Evolutionary conservation across 2,113 vertebrate species (phyloP).

Genomic region (Leucopsar rothschildi): DNA sequence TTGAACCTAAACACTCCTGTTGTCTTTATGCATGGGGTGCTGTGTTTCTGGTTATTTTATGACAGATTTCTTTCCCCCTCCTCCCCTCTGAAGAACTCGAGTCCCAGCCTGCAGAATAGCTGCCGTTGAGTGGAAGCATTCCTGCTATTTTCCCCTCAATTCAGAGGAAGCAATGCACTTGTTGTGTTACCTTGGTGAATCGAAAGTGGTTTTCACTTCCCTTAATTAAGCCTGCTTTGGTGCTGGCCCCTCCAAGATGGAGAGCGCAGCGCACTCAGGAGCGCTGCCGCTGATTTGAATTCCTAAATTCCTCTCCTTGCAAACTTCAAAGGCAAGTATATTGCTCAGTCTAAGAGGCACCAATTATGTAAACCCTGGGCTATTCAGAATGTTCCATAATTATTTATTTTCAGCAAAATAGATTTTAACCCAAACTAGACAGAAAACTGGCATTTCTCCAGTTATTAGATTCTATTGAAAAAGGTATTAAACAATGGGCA

Average conservation of each 20-base stretch:
- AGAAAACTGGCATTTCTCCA: constrained; percentile 70
- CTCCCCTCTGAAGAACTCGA: neutral
- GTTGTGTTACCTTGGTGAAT: constrained; percentile 66
- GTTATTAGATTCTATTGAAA: constrained; percentile 71
- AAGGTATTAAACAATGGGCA: constrained; percentile 70
- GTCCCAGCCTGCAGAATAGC: constrained; percentile 37
- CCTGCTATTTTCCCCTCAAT: constrained; percentile 35
- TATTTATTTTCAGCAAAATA: constrained; percentile 68
- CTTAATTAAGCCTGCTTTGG: constrained; percentile 60
- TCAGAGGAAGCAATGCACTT: constrained; percentile 66
- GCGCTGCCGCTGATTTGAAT: constrained; percentile 29
- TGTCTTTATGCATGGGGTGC: constrained; percentile 10
- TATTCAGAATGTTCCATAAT: constrained; percentile 60
- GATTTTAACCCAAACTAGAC: constrained; percentile 61
- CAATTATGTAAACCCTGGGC: constrained; percentile 58
- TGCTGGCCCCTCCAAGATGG: constrained; percentile 29
- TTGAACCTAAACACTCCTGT: constrained; percentile 68
- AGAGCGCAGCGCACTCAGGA: neutral
- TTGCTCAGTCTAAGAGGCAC: constrained; percentile 57
- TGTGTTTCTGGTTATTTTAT: constrained; percentile 55
- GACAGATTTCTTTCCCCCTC: neutral
- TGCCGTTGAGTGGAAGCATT: constrained; percentile 43
- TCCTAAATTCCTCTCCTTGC: constrained; percentile 59
- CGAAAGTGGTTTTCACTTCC: constrained; percentile 66
- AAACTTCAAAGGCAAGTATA: constrained; percentile 63